Evolutionary conservation across 1,140 invertebrate genomes (phyloP), one percentile per base, ranked within the genome.

Genomic region (Ladona fulva): DNA sequence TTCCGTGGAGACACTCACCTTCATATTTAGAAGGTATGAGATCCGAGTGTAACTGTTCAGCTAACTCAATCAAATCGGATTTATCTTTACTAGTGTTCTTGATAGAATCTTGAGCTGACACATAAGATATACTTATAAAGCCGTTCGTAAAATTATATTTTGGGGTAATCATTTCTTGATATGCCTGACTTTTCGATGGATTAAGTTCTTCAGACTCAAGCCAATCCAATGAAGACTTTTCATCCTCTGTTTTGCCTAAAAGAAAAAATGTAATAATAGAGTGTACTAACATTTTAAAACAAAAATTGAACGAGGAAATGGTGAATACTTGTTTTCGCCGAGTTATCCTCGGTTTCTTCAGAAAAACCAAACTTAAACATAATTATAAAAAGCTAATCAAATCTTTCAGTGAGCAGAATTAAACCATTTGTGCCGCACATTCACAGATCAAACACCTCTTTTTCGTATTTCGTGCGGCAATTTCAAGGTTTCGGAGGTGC

Each of bases 21-120:
- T 94, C 92, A 85, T 94, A 94, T 82, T 90, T 88, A 8, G 89
- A 90, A 77, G 89, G 85, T 76, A 92, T 82, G 25, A 93, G 84
- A 85, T 94, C 92, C n/a, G 91, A 92, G 80, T 92, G 89, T 80
- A 87, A 86, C 77, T 88, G 84, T 80, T 93, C 90, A 10, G 91
- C 90, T 22, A 19, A 12, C 77, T 88, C 81, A 44, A 92, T 85
- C 74, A 85, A 84, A 79, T 83, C 84, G 76, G 81, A 78, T 78
- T 78, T 82, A 75, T 86, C 81, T 77, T 84, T 80, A 19, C 52
- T 22, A 12, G 14, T 19, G 16, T 19, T 22, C 14, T 66, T 66
- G 5, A 66, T 22, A 22, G 3, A 66, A 22, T 66, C 52, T 66
- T 66, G 14, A 66, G n/a, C 3, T 3, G 52, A 66, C 3, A 66